Percentiles rank a stretch among this genome's conserved stretches.
phyloP scores from a whole-genome alignment of 2,113 vertebrate species.

The Microcebus griseorufus region DNA sequence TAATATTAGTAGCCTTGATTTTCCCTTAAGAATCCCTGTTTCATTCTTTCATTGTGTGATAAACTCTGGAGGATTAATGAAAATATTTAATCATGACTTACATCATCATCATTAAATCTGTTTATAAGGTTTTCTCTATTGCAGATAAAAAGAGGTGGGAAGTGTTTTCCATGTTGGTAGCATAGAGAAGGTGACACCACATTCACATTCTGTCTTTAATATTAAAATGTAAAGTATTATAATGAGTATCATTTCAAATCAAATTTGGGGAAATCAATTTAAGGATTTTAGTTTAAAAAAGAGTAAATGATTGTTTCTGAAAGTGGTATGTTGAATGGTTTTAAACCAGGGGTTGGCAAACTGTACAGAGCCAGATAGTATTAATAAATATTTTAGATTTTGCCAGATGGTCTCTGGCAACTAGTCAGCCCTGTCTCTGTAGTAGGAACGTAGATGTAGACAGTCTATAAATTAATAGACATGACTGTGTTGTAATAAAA shows the following conservation, averaged over 20 bases:
- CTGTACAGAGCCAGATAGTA: neutral
- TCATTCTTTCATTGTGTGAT: slow-evolving; percentile 54
- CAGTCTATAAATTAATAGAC: neutral
- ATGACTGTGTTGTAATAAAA: slow-evolving; percentile 10
- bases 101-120: slow-evolving; percentile 52
- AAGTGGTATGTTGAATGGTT: neutral
- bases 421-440: neutral
- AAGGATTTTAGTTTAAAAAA: neutral
- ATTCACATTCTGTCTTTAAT: neutral
- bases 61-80: slow-evolving; percentile 58
- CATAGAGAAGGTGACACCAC: neutral
- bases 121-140: slow-evolving; percentile 47
- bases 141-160: neutral
- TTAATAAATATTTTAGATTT: slow-evolving; percentile 34
- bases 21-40: neutral
- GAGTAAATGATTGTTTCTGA: neutral
- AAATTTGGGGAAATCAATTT: slow-evolving; percentile 1
- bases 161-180: neutral
- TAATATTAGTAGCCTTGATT: slow-evolving; percentile 18
- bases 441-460: neutral
- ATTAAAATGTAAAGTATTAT: neutral
- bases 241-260: slow-evolving; percentile 12
- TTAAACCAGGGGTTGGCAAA: neutral
- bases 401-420: neutral
- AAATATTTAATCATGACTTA: slow-evolving; percentile 43